Base-by-base conservation (phyloP, 2,888 invertebrate species). In the Trimorus sp. region DNA sequence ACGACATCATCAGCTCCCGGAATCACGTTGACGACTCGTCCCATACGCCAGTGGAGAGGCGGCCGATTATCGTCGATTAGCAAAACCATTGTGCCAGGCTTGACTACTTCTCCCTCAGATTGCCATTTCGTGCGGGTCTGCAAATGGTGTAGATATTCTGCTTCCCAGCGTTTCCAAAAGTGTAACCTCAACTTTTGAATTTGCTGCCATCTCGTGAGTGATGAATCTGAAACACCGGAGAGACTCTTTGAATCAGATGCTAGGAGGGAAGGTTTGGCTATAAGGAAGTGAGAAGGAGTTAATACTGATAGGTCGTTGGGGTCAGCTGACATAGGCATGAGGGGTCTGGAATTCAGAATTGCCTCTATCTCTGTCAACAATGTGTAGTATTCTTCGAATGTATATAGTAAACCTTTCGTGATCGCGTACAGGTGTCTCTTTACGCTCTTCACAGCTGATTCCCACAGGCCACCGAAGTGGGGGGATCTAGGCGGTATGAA, bases 381-480 rank as follows among this genome's bases (percentile, higher is more conserved):
- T 16, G 68, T 73, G 37, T 12, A 37, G 11, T 63, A 63, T 15
- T 74, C 73, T 14, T 63, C 73, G 38, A 14, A 74, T 4, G 63
- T 74, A 14, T 49, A 65, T 11, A 66, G 78, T 79, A 16, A 53
- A 36, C 12, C 86, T 82, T 5, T 73, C 66, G 75, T 86, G 76
- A 54, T 84, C 15, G 70, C 82, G 49, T 8, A 16, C 9, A 54
- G 51, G 45, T 71, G 60, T 12, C 16, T 49, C 12, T 71, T 71
- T 7, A 53, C 42, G 0, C 16, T 40, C 38, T 53, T 71, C 5
- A 71, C 53, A 2, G 26, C 60, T 0, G 60, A 15, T 26, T 71
- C 71, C 71, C 71, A 71, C 8, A 71, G 7, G 9, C 62, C 71
- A 7, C 62, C 71, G 11, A 62, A 62, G 37, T 62, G 49, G 0